Base-by-base conservation (phyloP, 2,888 invertebrate genomes). In the Fragum fragum region DNA sequence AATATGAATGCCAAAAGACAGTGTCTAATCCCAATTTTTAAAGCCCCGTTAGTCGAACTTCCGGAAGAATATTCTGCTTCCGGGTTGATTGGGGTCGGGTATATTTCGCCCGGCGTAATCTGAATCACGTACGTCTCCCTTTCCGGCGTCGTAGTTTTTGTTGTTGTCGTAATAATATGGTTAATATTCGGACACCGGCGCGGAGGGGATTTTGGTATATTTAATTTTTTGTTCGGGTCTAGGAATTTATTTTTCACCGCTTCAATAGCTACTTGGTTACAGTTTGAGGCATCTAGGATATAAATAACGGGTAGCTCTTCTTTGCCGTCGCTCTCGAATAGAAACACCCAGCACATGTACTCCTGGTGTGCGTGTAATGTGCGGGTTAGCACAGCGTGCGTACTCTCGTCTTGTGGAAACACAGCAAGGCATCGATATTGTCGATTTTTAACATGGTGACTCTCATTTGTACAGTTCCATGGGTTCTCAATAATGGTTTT, bases 271-370 rank as follows among this genome's bases (percentile, higher is more conserved):
- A 76, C 81, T 23, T 47, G 76, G 53, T 80, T 76, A 57, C 86
- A 86, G 55, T 79, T 47, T 3, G 86, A 61, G 14, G 86, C 74
- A 21, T 86, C 81, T 14, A 81, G 52, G 16, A 86, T 63, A 42
- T 83, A 83, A 18, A 86, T 73, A 3, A 70, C 76, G 14, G 79
- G 81, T 7, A 14, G 26, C 29, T 72, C 76, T n/a, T 73, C 87
- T 61, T 85, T 84, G n/a, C 85, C 84, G 2, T 88, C 80, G 18
- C 81, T 82, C 18, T 86, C 85, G 9, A 74, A 74, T 0, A 87
- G 83, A 78, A 91, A 90, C 36, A 90, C 84, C 90, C 91, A 91
- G 61, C 89, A 90, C 11, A 89, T 59, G 74, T 87, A 90, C 78
- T 90, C 87, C 59, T 86, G 76, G 29, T 73, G 78, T 7, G 47